A percentile compares a stretch with the other conserved stretches of the same genome.
Evolutionary conservation across 2,113 vertebrate species (phyloP).

Genomic region (Hystrix brachyura): DNA sequence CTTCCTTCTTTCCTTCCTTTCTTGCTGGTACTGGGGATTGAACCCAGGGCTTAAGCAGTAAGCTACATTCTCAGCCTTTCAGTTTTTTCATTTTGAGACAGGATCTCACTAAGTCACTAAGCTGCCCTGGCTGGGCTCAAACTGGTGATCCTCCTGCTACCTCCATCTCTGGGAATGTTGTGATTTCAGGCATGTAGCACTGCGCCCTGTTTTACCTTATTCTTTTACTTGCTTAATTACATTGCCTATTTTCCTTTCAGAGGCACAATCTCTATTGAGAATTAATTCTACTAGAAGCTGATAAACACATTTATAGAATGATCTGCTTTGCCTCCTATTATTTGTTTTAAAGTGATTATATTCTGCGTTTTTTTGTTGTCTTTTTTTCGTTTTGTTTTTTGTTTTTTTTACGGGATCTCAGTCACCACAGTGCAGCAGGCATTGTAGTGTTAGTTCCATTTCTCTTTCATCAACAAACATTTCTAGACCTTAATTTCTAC

Average conservation of each 20-base stretch:
- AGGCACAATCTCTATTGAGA: not conserved
- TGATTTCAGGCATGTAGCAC: not conserved
- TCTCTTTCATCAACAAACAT: not conserved
- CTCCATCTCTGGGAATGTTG: not conserved
- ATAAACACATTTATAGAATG: not conserved
- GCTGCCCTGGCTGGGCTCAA: not conserved
- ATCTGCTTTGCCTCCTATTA: not conserved
- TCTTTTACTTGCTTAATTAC: not conserved
- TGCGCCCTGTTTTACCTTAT: no score
- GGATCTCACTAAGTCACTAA: not conserved
- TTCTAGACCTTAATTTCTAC: not conserved
- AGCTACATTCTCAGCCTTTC: not conserved
- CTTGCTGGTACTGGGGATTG: not conserved
- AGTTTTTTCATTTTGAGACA: not conserved
- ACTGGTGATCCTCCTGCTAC: not conserved
- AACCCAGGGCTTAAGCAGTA: not conserved
- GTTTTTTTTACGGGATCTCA: not conserved
- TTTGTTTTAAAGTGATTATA: not conserved
- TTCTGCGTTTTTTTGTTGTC: no score
- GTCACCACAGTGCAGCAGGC: not conserved
- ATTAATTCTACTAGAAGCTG: not conserved
- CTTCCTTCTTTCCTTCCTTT: not conserved
- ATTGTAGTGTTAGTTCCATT: not conserved
- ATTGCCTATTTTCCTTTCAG: not conserved
- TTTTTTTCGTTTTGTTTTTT: no score